These are phyloP conservation scores for Octodon degus DNA, from an alignment of 2,113 vertebrate genomes.

Conservation along the genomic window DNA sequence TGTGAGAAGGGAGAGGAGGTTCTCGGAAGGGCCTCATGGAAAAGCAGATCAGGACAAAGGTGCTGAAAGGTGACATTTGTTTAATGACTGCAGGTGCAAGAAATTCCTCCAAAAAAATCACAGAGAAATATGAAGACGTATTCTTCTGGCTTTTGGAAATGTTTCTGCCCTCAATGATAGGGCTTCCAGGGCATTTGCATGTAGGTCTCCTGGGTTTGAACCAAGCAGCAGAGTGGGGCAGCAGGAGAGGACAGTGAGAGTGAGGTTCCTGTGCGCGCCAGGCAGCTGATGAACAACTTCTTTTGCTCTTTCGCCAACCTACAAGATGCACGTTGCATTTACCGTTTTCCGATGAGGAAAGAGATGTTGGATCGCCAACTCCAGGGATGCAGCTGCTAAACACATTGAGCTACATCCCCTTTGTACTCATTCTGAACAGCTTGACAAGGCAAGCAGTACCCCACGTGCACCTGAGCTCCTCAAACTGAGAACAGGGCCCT, in stretches of 20 bases:
- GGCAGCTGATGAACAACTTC: neutral
- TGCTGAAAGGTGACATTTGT: neutral
- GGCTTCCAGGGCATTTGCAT: neutral
- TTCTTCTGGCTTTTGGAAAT: neutral
- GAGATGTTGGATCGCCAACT: neutral
- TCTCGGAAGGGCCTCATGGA: neutral
- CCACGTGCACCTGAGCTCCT: neutral
- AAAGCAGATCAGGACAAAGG: neutral
- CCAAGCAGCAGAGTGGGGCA: neutral
- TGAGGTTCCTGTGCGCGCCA: accelerated
- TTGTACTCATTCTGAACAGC: neutral
- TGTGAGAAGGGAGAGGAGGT: neutral
- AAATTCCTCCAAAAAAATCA: neutral
- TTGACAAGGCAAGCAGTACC: neutral
- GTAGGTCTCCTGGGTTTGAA: neutral
- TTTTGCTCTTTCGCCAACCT: neutral
- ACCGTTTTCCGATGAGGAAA: neutral
- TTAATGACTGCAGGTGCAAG: neutral
- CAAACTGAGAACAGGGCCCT: neutral
- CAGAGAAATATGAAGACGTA: neutral
- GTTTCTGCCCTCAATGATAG: neutral
- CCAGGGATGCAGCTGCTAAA: neutral
- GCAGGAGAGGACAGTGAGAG: neutral
- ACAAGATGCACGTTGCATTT: neutral
- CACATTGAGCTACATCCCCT: neutral